Conservation (phyloP, 2,888 invertebrate genomes). For the Euzophera pinguis region DNA sequence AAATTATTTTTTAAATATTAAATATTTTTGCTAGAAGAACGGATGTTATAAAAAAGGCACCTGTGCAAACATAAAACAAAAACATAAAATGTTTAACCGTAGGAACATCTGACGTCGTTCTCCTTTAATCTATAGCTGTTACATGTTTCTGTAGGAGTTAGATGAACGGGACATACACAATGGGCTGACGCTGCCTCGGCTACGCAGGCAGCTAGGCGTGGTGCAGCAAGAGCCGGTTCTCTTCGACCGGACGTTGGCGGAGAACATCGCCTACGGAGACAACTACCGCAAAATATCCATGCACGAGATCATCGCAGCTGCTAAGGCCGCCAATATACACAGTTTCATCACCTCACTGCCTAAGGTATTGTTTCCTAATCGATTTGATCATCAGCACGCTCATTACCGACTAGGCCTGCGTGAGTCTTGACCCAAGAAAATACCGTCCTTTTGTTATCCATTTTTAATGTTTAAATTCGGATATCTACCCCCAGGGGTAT, state of each 20-base stretch:
- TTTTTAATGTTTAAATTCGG: too few species aligned
- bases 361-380: conserved; percentile 52
- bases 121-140: too few species aligned
- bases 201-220: conserved; percentile 88
- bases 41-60: too few species aligned
- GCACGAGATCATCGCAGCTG: conserved; percentile 86
- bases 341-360: conserved; percentile 86
- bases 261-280: conserved; percentile 93
- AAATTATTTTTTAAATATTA: too few species aligned
- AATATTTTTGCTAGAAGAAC: too few species aligned
- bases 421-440: too few species aligned
- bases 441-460: too few species aligned
- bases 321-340: conserved; percentile 90
- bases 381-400: neutral
- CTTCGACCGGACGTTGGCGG: conserved; percentile 89
- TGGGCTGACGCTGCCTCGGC: conserved; percentile 81
- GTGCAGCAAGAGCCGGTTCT: conserved; percentile 92
- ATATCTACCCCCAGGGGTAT: too few species aligned
- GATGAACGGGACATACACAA: conserved; percentile 79
- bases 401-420: too few species aligned
- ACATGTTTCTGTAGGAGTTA: conserved; percentile 49
- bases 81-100: too few species aligned
- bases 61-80: too few species aligned
- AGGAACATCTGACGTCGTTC: too few species aligned
- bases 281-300: conserved; percentile 83